Conservation (phyloP, 2,888 invertebrate genomes). For the Diogma glabrata region DNA sequence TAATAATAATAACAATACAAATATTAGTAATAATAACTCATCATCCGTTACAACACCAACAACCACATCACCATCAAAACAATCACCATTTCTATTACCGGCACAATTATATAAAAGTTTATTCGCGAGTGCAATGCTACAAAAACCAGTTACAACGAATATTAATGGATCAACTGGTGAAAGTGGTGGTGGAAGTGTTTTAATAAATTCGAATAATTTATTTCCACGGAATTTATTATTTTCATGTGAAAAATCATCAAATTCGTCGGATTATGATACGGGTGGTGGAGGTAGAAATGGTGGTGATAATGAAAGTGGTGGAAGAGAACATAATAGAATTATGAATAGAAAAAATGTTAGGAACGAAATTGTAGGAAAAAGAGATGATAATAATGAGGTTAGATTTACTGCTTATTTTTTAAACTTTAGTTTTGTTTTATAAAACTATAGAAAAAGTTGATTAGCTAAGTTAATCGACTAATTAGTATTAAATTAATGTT, state of each 20-base stretch:
- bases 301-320: neutral
- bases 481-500: too few species aligned
- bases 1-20: neutral
- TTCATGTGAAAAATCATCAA: conserved; percentile 24
- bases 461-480: too few species aligned
- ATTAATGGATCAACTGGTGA: neutral
- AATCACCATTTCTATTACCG: conserved; percentile 51
- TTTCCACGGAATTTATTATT: conserved; percentile 45
- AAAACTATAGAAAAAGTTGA: too few species aligned
- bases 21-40: too few species aligned
- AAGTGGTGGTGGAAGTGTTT: too few species aligned
- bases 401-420: too few species aligned
- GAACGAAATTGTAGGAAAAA: too few species aligned
- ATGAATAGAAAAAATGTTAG: too few species aligned
- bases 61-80: conserved; percentile 12
- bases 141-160: conserved; percentile 25
- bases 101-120: conserved; percentile 70
- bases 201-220: conserved; percentile 18
- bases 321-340: neutral
- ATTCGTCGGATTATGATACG: conserved; percentile 15
- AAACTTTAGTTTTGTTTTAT: neutral
- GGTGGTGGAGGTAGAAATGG: conserved; percentile 14
- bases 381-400: too few species aligned
- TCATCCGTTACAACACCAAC: neutral
- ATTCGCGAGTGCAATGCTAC: conserved; percentile 54